Conservation (phyloP, 2,113 vertebrate species). For the Malurus elegans region DNA sequence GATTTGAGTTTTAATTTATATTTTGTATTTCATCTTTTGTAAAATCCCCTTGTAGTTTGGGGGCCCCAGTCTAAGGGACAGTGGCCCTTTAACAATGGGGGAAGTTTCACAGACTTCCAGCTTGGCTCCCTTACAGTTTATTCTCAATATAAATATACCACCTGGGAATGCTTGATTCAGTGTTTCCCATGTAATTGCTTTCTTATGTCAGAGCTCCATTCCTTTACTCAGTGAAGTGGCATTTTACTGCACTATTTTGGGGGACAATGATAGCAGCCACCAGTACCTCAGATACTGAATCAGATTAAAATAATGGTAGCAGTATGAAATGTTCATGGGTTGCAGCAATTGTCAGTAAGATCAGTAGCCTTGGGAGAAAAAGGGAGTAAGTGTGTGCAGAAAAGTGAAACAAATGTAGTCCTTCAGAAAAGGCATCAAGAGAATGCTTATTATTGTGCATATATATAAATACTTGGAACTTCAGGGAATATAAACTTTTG, state of each 20-base stretch:
- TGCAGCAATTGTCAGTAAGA: not conserved
- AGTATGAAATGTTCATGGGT: not conserved
- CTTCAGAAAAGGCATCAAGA: not conserved
- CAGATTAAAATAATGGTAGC: not conserved
- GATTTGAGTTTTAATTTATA: not conserved
- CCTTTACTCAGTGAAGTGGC: conserved; percentile 15
- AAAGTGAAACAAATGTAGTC: not conserved
- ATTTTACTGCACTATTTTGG: not conserved
- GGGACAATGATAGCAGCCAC: not conserved
- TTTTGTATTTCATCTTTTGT: not conserved
- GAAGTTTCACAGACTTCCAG: conserved; percentile 52
- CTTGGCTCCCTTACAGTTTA: conserved; percentile 51
- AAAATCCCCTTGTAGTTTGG: not conserved
- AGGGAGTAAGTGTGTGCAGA: not conserved
- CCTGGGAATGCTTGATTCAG: conserved; percentile 57
- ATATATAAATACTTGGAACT: not conserved
- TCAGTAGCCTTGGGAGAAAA: not conserved
- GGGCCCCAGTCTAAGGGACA: not conserved
- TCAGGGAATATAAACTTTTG: not conserved
- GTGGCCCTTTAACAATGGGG: conserved; percentile 54
- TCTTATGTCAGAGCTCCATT: conserved; percentile 46
- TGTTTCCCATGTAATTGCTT: conserved; percentile 65
- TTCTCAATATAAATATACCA: conserved; percentile 62
- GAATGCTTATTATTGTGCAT: not conserved
- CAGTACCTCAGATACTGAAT: not conserved